A percentile compares a stretch with the other conserved stretches of the same genome.
These are phyloP conservation scores for Argentina silus DNA, from an alignment of 2,797 vertebrate genomes.

Conservation along the genomic window DNA sequence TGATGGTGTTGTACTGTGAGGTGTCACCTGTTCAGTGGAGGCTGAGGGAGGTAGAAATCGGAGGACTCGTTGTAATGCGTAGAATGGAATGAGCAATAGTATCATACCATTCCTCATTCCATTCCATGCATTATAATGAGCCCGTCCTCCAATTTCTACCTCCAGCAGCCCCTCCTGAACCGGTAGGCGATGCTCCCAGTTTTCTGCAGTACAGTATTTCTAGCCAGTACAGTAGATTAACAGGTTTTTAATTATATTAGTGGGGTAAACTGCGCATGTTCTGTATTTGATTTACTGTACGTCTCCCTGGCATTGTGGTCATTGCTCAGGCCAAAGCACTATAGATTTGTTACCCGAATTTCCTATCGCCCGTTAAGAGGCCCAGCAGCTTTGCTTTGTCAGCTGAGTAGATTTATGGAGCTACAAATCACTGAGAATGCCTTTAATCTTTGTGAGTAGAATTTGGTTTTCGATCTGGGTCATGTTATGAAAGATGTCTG, in stretches of 20 bases:
- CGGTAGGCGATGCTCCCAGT: not conserved
- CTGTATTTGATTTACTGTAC: not conserved
- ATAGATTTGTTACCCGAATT: not conserved
- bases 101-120: too few species aligned
- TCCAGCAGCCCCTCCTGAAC: not conserved
- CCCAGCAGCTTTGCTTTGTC: not conserved
- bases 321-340: not conserved
- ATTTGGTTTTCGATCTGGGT: slow-evolving; percentile 4
- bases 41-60: too few species aligned
- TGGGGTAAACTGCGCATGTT: not conserved
- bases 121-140: too few species aligned
- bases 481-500: not conserved
- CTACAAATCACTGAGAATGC: not conserved
- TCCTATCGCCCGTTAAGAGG: not conserved
- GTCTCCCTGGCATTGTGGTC: not conserved
- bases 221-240: not conserved
- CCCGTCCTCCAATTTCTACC: too few species aligned
- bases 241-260: not conserved
- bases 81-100: too few species aligned
- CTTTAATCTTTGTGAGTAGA: not conserved
- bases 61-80: too few species aligned
- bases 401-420: not conserved
- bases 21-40: not conserved
- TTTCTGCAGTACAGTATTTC: not conserved
- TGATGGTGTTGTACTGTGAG: not conserved